phyloP scores from a whole-genome alignment of 2,888 invertebrate genomes.

The Aproaerema taeniolella region DNA sequence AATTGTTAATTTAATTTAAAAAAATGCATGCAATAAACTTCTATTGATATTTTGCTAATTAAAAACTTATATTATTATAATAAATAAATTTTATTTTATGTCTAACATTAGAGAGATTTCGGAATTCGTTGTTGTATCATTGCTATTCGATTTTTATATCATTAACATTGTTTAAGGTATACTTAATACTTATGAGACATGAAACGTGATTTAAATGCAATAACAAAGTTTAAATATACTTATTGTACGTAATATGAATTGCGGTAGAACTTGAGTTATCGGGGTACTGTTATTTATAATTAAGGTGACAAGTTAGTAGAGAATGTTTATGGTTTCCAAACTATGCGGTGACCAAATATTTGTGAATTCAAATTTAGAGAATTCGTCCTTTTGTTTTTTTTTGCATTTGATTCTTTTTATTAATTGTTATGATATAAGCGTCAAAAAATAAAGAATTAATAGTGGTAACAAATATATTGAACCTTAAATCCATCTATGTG shows the following conservation, averaged over 20 bases:
- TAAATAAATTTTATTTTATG: constrained; percentile 44
- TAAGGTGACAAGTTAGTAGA: too few species aligned
- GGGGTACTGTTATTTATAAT: too few species aligned
- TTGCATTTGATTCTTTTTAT: too few species aligned
- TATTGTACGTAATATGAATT: not conserved
- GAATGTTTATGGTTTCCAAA: too few species aligned
- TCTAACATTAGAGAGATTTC: constrained; percentile 53
- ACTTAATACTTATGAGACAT: constrained; percentile 30
- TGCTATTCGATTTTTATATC: constrained; percentile 40
- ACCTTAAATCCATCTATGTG: too few species aligned
- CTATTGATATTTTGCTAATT: constrained; percentile 65
- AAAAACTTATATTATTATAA: constrained; percentile 40
- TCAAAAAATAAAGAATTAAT: too few species aligned
- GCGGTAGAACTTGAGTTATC: not conserved
- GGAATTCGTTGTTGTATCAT: constrained; percentile 56
- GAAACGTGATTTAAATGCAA: constrained; percentile 47
- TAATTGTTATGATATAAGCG: too few species aligned
- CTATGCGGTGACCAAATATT: too few species aligned
- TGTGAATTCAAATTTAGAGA: too few species aligned
- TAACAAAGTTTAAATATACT: constrained; percentile 31
- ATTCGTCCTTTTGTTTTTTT: too few species aligned
- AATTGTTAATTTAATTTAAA: constrained; percentile 61
- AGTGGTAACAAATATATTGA: too few species aligned
- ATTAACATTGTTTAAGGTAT: constrained; percentile 47
- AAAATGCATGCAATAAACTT: constrained; percentile 68